Percentiles rank a stretch among this genome's conserved stretches.
Conservation (phyloP, 2,888 invertebrate genomes). For the Scaeva pyrastri region DNA sequence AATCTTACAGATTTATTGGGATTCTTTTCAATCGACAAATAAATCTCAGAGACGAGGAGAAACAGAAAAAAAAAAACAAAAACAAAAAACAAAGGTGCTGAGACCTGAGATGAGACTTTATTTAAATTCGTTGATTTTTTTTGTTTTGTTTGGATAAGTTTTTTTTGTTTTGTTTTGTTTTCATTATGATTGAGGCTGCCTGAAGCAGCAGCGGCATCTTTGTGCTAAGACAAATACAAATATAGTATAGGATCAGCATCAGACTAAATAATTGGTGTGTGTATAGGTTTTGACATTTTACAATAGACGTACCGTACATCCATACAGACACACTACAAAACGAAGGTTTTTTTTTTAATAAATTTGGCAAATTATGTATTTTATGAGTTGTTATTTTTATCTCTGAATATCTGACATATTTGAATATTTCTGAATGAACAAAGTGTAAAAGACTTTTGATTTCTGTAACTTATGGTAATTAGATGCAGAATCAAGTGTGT, state of each 20-base stretch:
- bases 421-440: too few relatives aligned
- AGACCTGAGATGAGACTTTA: conserved; percentile 28
- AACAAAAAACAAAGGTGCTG: conserved; percentile 28
- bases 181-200: neutral
- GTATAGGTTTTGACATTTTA: conserved; percentile 27
- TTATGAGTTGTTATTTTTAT: too few relatives aligned
- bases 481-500: too few relatives aligned
- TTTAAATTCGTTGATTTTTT: conserved; percentile 57
- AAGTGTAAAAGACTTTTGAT: too few relatives aligned
- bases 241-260: neutral
- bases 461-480: too few relatives aligned
- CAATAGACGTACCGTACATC: neutral
- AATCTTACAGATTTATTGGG: conserved; percentile 51
- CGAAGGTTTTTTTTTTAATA: neutral
- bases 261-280: conserved; percentile 24
- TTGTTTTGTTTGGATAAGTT: too few relatives aligned
- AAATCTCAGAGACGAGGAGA: neutral
- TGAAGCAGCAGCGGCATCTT: neutral
- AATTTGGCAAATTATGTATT: conserved; percentile 6
- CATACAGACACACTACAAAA: neutral
- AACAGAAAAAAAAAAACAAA: too few relatives aligned
- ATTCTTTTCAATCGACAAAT: conserved; percentile 38
- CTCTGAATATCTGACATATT: too few relatives aligned
- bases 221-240: conserved; percentile 6
- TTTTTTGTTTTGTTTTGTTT: neutral